phyloP scores from a whole-genome alignment of 1,140 invertebrate species.

The Liolophura sinensis region DNA sequence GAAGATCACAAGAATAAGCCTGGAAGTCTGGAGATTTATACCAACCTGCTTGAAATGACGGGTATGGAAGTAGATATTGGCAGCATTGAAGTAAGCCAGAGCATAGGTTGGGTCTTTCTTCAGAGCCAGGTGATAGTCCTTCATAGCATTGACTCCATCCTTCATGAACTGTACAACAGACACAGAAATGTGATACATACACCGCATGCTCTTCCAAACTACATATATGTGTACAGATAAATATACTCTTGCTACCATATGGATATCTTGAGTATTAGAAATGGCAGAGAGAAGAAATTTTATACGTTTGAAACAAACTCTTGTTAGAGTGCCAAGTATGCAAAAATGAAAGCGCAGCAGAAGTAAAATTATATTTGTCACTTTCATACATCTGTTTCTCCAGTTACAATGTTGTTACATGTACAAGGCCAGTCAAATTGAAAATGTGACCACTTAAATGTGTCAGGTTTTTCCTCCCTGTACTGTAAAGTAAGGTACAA shows the following conservation, averaged over 20 bases:
- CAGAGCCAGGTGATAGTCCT: conserved; percentile 55
- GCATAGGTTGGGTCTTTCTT: conserved; percentile 49
- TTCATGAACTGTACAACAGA: conserved; percentile 54
- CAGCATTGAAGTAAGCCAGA: conserved; percentile 58
- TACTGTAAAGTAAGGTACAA: background rate
- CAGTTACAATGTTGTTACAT: too few relatives aligned
- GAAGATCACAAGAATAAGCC: too few relatives aligned
- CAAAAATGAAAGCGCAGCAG: background rate
- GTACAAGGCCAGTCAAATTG: too few relatives aligned
- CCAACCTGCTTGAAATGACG: conserved; percentile 56
- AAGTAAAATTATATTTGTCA: too few relatives aligned
- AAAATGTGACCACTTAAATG: background rate
- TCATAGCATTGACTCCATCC: conserved; percentile 55
- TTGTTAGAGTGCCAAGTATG: background rate
- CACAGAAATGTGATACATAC: too few relatives aligned
- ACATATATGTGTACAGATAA: too few relatives aligned
- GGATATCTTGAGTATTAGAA: too few relatives aligned
- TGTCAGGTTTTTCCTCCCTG: background rate
- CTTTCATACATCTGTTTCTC: too few relatives aligned
- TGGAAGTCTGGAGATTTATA: too few relatives aligned
- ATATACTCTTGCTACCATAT: too few relatives aligned
- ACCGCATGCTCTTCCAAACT: too few relatives aligned
- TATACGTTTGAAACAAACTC: background rate
- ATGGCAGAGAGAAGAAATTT: too few relatives aligned
- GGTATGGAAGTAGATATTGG: conserved; percentile 55